Evolutionary conservation across 2,888 invertebrate genomes (phyloP), one percentile per base, ranked within the genome.

Genomic region (Cephus runcator): DNA sequence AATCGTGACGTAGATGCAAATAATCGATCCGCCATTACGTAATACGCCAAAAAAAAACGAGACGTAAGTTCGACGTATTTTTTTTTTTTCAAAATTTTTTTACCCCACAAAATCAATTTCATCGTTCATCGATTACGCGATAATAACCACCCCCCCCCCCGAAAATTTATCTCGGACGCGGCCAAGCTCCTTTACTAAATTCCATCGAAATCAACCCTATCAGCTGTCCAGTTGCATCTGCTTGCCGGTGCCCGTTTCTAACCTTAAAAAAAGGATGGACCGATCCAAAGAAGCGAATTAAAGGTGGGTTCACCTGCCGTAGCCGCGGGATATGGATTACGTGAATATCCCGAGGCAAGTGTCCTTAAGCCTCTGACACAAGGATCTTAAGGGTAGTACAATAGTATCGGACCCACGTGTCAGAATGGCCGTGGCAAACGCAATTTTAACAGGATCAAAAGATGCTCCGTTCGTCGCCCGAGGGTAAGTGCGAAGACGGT

Each of bases 401-500:
- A 56, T 56, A 23, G 40, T 56, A 23, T 23, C 40, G 40, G 40
- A 9, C 23, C 23, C 40, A 23, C 23, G 0, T 23, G 23, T 23
- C 9, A 56, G 23, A 23, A 56, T 2, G 40, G 40, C 40, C 1
- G 40, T 2, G 0, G 23, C 0, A 23, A 56, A 23, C 40, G 40
- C 6, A 23, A 56, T 9, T 56, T 56, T 56, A 6, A 56, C 40
- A 15, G 6, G 40, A 56, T 56, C 40, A 56, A 56, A 56, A 56
- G 40, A 9, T 56, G 40, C 23, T 9, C 9, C 23, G 40, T 15
- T 15, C 6, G 2, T 56, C 15, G 79, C 83, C 79, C 74, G 75
- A 77, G 82, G 82, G 79, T 81, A 69, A 80, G 79, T 69, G 76
- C 78, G 40, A 56, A 56, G 4, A 23, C 2, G 40, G 15, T 56